Conservation (phyloP, 2,113 vertebrate species). For the human (Homo sapiens) region GRCh38 chr18:13506501-13507000, state of each 20-base stretch:
- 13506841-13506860: not conserved
- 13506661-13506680: not conserved
- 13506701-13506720: not conserved
- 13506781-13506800: not conserved
- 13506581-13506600: not conserved
- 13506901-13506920: not conserved
- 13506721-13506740: not conserved
- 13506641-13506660: not conserved
- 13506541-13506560: not conserved
- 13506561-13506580: not conserved
- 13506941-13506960: not conserved
- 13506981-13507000: not conserved
- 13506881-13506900: not conserved
- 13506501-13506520: not conserved
- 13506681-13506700: not conserved
- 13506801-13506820: not conserved
- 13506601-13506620: not conserved
- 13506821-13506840: not conserved
- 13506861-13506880: not conserved
- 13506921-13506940: not conserved
- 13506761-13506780: not conserved
- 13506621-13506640: not conserved
- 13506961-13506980: not conserved
- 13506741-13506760: not conserved
- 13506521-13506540: not conserved